These are phyloP conservation scores for Cerceris rybyensis DNA, from an alignment of 2,888 invertebrate genomes.

Conservation along the genomic window DNA sequence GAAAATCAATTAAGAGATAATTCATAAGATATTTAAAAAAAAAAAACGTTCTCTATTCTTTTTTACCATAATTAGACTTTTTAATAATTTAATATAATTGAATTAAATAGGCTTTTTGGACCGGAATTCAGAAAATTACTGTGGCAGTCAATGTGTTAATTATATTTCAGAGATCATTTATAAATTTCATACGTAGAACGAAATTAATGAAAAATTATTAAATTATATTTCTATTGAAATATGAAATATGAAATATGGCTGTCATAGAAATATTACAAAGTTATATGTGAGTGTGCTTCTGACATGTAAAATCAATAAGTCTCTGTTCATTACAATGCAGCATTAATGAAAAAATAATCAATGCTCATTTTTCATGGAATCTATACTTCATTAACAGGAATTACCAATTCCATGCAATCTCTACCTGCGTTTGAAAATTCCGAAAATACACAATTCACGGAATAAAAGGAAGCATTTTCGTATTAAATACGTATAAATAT, in stretches of 20 bases:
- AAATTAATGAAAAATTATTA: no score
- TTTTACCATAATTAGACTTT: no score
- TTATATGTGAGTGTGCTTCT: constrained; percentile 2
- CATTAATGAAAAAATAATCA: constrained; percentile 23
- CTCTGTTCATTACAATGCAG: constrained; percentile 19
- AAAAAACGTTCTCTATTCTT: no score
- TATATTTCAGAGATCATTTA: no score
- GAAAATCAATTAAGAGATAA: no score
- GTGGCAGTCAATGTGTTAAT: no score
- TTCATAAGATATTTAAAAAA: no score
- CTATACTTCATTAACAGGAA: constrained; percentile 9
- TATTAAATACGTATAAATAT: background rate
- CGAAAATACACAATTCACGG: background rate
- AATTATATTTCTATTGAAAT: background rate
- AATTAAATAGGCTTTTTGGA: no score
- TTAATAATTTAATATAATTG: no score
- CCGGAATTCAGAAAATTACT: no score
- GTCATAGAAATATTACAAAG: background rate
- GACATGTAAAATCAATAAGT: constrained; percentile 43
- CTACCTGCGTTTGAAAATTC: background rate
- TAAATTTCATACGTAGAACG: no score
- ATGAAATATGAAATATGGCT: background rate
- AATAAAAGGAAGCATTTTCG: background rate
- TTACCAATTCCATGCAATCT: background rate
- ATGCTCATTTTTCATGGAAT: constrained; percentile 21